These are phyloP conservation scores for Rhopalosiphum nymphaeae DNA, from an alignment of 2,888 invertebrate species.

Conservation along the genomic window DNA sequence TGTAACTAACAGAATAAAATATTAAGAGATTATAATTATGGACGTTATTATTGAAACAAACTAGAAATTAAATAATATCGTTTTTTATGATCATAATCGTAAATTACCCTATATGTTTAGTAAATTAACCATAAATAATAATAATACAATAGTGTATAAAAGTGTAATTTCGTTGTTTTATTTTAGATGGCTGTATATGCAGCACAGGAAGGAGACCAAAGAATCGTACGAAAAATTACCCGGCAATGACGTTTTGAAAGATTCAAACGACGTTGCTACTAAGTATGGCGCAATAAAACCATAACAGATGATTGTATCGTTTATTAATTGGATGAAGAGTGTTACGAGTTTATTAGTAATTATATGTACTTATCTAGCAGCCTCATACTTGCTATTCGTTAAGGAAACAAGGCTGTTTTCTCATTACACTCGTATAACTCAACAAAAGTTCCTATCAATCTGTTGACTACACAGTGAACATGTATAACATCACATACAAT, in stretches of 20 bases:
- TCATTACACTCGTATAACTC: neutral
- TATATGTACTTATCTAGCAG: neutral
- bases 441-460: neutral
- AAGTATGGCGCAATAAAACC: conserved; percentile 20
- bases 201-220: conserved; percentile 74
- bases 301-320: neutral
- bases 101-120: neutral
- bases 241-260: neutral
- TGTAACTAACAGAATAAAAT: neutral
- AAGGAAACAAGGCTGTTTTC: neutral
- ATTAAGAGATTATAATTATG: neutral
- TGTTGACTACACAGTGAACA: neutral
- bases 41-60: neutral
- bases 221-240: neutral
- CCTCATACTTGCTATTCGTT: neutral
- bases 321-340: neutral
- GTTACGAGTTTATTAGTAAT: neutral
- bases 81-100: neutral
- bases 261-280: neutral
- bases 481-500: neutral
- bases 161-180: neutral
- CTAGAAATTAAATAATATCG: neutral
- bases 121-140: neutral
- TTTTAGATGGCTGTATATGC: conserved; percentile 78
- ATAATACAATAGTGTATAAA: neutral